Evolutionary conservation across 2,888 invertebrate genomes (phyloP).

Genomic region (Sphecodes monilicornis): DNA sequence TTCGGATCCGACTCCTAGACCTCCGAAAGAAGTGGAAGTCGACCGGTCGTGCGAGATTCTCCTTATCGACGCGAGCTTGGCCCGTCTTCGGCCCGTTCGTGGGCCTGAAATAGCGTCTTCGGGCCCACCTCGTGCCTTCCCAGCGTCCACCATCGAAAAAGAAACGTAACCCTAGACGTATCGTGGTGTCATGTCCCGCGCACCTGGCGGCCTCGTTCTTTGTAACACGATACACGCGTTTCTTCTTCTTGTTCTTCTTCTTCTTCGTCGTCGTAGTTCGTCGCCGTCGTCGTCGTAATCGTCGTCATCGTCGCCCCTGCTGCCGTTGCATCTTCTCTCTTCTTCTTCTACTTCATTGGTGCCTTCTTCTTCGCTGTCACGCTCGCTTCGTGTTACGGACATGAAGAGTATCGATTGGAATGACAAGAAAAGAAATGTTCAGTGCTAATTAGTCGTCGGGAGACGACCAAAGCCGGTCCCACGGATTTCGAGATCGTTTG

Average conservation of each 20-base stretch:
- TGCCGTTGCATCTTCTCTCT: slow-evolving; percentile 34
- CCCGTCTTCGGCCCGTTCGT: slow-evolving; percentile 50
- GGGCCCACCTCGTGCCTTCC: slow-evolving; percentile 56
- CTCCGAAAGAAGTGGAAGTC: slow-evolving; percentile 52
- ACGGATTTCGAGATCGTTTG: not conserved
- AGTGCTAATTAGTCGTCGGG: slow-evolving; percentile 12
- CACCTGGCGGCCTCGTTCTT: slow-evolving; percentile 82
- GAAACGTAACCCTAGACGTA: slow-evolving; percentile 82
- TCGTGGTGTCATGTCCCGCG: slow-evolving; percentile 81
- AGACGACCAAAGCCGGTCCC: slow-evolving; percentile 5
- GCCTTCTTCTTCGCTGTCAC: slow-evolving; percentile 21
- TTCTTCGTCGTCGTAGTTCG: slow-evolving; percentile 22
- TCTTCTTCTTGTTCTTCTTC: slow-evolving; percentile 65
- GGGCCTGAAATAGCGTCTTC: slow-evolving; percentile 68
- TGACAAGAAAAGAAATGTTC: slow-evolving; percentile 15
- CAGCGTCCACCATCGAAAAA: slow-evolving; percentile 68
- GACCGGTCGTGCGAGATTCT: slow-evolving; percentile 71
- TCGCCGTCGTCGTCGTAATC: not conserved
- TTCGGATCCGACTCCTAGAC: slow-evolving; percentile 43
- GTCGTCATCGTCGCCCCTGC: slow-evolving; percentile 13
- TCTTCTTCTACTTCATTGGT: slow-evolving; percentile 22
- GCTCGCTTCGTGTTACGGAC: not conserved
- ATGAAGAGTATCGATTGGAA: slow-evolving; percentile 21
- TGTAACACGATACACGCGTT: slow-evolving; percentile 81
- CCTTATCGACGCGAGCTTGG: slow-evolving; percentile 69